Percentiles rank a stretch among this genome's conserved stretches.
Evolutionary conservation across 2,113 vertebrate genomes (phyloP).

Genomic region (Acrocephalus kingi): DNA sequence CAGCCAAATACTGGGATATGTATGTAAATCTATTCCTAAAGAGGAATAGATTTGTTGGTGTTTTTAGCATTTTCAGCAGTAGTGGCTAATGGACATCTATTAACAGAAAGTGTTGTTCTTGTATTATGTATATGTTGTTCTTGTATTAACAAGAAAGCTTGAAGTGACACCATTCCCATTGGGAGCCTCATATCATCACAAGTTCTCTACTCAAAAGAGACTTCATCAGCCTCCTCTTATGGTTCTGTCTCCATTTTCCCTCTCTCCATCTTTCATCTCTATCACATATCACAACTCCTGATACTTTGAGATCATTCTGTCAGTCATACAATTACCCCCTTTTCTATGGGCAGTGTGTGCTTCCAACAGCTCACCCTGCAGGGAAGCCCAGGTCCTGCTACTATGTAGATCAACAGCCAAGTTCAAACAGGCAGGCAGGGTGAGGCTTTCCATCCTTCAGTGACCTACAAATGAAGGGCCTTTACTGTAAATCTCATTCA

Average conservation of each 20-base stretch:
- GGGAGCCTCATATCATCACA: not conserved
- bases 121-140: no score
- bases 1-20: not conserved
- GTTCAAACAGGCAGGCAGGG: not conserved
- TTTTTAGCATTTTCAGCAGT: no score
- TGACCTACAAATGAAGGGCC: not conserved
- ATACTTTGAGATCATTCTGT: not conserved
- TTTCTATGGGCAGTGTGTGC: fast-evolving
- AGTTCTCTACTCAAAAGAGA: not conserved
- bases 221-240: not conserved
- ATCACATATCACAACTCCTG: not conserved
- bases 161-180: not conserved
- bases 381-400: not conserved
- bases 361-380: not conserved
- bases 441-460: not conserved
- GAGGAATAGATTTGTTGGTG: no score
- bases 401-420: not conserved
- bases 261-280: not conserved
- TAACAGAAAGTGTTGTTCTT: no score
- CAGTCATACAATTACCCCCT: not conserved
- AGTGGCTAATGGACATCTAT: no score
- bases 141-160: no score
- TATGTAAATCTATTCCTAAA: not conserved
- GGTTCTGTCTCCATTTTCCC: not conserved
- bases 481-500: not conserved